Evolutionary conservation across 1,140 invertebrate species (phyloP).

Genomic region (Colletes gigas): DNA sequence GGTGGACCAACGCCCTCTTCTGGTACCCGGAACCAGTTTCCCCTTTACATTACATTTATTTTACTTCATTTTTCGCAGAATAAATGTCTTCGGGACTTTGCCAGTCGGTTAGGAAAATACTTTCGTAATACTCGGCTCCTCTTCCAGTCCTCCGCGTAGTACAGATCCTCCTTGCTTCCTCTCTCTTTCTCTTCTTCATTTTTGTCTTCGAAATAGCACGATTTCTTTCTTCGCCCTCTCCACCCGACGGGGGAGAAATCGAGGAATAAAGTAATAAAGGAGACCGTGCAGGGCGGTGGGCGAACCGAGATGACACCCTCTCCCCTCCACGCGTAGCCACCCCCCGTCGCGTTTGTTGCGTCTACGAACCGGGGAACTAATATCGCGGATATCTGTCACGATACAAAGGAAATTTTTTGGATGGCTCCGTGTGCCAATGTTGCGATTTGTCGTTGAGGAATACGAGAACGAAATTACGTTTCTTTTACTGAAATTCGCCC

Average conservation of each 20-base stretch:
- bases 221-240: neutral
- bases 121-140: constrained; percentile 63
- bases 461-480: too few relatives aligned
- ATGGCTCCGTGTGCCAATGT: neutral
- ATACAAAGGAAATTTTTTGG: constrained; percentile 48
- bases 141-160: neutral
- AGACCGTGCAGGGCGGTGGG: neutral
- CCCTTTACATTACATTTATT: constrained; percentile 72
- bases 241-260: constrained; percentile 13
- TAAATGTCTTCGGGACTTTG: constrained; percentile 69
- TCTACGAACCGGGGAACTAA: constrained; percentile 57
- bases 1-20: constrained; percentile 38
- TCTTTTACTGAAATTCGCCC: too few relatives aligned
- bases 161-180: neutral
- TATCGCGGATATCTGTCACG: constrained; percentile 48
- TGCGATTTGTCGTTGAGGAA: neutral
- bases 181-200: neutral
- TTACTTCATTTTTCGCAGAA: constrained; percentile 69
- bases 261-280: constrained; percentile 61
- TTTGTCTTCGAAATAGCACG: neutral
- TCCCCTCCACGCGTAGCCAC: neutral
- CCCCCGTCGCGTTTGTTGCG: constrained; percentile 44
- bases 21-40: constrained; percentile 57
- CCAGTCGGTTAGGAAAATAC: constrained; percentile 70
- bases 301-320: constrained; percentile 26